Evolutionary conservation across 2,113 vertebrate genomes (phyloP).

Genomic region (Pseudolaguvia tuberculata): DNA sequence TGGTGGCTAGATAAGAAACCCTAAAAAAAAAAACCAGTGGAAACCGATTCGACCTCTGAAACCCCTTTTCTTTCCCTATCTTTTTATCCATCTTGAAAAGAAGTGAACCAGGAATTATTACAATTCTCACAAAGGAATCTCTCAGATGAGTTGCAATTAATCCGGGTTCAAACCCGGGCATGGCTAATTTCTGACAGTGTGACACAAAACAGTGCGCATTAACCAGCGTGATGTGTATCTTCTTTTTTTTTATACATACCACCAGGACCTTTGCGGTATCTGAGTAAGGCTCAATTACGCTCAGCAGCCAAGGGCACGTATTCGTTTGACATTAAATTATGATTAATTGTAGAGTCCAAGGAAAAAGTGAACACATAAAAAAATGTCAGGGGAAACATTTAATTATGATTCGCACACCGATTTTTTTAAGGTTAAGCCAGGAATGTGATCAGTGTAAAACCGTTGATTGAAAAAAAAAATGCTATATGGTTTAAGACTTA

Average conservation of each 20-base stretch:
- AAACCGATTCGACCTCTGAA: conserved; percentile 3
- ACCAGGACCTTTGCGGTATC: not conserved
- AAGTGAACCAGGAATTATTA: conserved; percentile 40
- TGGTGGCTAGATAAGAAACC: conserved; percentile 40
- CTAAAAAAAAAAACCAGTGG: conserved; percentile 26
- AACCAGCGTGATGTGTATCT: conserved; percentile 7
- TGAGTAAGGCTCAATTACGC: conserved; percentile 30
- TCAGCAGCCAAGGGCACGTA: not conserved
- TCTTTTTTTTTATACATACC: conserved; percentile 5
- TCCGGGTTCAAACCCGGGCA: conserved; percentile 20
- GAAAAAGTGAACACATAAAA: conserved; percentile 4
- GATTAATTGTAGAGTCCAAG: conserved; percentile 21
- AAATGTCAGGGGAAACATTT: conserved; percentile 23
- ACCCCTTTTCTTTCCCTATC: conserved; percentile 18
- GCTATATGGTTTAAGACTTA: too few relatives aligned
- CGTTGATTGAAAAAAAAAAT: too few relatives aligned
- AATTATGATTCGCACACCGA: conserved; percentile 13
- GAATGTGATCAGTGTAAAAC: too few relatives aligned
- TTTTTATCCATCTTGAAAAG: conserved; percentile 37
- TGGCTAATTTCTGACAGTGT: conserved; percentile 9
- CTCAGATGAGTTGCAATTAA: conserved; percentile 21
- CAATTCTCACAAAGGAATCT: conserved; percentile 27
- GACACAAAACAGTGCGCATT: conserved; percentile 10
- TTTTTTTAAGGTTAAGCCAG: conserved; percentile 16
- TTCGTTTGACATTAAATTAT: conserved; percentile 27